phyloP scores from a whole-genome alignment of 2,888 invertebrate genomes.

The Balanococcus diminutus region DNA sequence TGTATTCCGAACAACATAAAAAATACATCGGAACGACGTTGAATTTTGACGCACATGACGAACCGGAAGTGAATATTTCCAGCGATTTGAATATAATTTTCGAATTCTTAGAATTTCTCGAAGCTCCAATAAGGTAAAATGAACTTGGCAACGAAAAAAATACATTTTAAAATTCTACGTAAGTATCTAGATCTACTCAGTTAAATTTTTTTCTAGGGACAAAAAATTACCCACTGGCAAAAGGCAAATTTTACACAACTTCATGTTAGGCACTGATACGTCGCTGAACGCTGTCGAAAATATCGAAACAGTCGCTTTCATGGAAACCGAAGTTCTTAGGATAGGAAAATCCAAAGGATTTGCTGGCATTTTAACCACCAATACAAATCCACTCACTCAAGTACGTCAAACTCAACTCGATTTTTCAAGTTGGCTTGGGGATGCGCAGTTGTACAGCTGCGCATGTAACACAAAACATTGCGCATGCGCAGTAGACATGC shows the following conservation, averaged over 20 bases:
- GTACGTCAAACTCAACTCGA: no score
- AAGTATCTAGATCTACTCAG: not conserved
- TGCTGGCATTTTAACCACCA: constrained; percentile 81
- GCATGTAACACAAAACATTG: no score
- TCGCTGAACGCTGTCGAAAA: constrained; percentile 74
- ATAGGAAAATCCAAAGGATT: constrained; percentile 72
- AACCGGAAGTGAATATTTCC: constrained; percentile 74
- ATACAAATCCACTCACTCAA: constrained; percentile 87
- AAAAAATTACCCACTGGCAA: constrained; percentile 68
- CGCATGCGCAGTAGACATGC: no score
- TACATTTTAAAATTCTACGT: not conserved
- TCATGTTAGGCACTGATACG: constrained; percentile 84
- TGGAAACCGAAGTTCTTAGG: constrained; percentile 76
- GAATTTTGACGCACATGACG: constrained; percentile 81
- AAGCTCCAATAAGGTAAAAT: constrained; percentile 72
- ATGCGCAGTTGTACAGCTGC: no score
- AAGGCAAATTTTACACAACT: constrained; percentile 78
- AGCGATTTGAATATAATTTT: constrained; percentile 76
- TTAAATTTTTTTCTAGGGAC: no score
- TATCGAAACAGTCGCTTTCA: constrained; percentile 76
- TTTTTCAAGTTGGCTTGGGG: no score
- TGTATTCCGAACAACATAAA: constrained; percentile 66
- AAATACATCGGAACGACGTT: constrained; percentile 73
- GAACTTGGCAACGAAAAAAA: not conserved
- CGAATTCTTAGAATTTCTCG: constrained; percentile 78